Conservation (phyloP, 2,113 vertebrate genomes). For the Morone chrysops region DNA sequence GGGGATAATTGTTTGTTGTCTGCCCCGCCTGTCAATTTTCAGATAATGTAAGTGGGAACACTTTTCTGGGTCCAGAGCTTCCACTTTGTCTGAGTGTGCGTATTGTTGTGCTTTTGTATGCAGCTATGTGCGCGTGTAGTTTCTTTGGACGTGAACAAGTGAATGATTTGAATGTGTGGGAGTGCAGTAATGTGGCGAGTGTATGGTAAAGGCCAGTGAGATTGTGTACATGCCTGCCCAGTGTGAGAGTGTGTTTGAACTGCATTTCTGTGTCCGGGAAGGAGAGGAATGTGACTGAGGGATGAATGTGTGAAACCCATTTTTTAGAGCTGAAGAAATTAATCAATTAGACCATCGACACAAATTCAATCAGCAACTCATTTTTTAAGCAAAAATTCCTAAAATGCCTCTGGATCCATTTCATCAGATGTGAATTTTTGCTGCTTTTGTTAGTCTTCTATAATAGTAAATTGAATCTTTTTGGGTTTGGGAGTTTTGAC, state of each 20-base stretch:
- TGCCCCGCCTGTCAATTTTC: conserved; percentile 79
- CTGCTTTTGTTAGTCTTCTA: not conserved
- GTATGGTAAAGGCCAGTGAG: conserved; percentile 69
- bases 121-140: not conserved
- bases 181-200: conserved; percentile 72
- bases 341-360: not conserved
- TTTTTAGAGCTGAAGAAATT: not conserved
- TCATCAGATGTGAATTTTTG: not conserved
- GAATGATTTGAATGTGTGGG: conserved; percentile 64
- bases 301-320: not conserved
- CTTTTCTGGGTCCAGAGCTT: conserved; percentile 39
- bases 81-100: conserved; percentile 14
- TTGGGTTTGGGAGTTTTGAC: not conserved
- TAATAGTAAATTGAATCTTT: not conserved
- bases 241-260: conserved; percentile 31
- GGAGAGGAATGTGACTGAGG: conserved; percentile 9
- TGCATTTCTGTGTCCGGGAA: conserved; percentile 4
- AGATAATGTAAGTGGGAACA: conserved; percentile 76
- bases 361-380: not conserved
- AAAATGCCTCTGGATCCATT: not conserved
- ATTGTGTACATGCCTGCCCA: conserved; percentile 73
- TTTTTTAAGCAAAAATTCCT: not conserved
- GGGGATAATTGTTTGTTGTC: conserved; percentile 83
- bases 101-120: conserved; percentile 20
- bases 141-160: conserved; percentile 36